Evolutionary conservation across 2,797 vertebrate genomes (phyloP), one percentile per base, ranked within the genome.

Genomic region (Aphelocoma californica): DNA sequence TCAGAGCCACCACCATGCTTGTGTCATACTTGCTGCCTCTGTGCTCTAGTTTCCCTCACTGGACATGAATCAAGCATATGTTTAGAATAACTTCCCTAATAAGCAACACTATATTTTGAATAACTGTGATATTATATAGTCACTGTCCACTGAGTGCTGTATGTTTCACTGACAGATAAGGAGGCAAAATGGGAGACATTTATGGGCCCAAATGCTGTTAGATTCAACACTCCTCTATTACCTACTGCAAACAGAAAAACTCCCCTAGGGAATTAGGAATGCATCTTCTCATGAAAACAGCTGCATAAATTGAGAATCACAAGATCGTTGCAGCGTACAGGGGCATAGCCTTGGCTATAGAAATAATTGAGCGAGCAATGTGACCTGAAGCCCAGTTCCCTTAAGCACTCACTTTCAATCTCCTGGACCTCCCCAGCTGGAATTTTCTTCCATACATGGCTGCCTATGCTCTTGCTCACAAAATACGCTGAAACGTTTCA

Each of bases 291-390:
- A 56, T 3, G 18, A 53, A 72, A 89, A 72, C 8, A 34, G 38
- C 11, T 48, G 28, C 53, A 71, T 58, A 86, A 81, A 86, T 67
- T 13, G 17, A 32, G 53, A 58, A 66, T 48, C n/a, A 53, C 0
- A 0, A 86, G 57, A 74, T 12, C 0, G 0, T 17, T 58, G 48
- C 34, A 78, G 40, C 13, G 16, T 64, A 24, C 14, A 9, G 40
- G 28, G 26, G 14, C 28, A 62, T 14, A 86, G 69, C 23, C 67
- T 88, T 67, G 36, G 16, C 61, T 40, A 9, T 58, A 75, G 71
- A 79, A 94, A 75, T 45, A 64, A 82, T 1, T 45, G 14, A 87
- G 34, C 10, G 17, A 85, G 34, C 51, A 80, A 56, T 7, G 24
- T 47, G 48, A 62, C 21, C 31, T 31, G 38, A 92, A 80, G 11